Evolutionary conservation across 92 coral and sea anemone genomes (phyloP).

Genomic region (Porites cylindrica): DNA sequence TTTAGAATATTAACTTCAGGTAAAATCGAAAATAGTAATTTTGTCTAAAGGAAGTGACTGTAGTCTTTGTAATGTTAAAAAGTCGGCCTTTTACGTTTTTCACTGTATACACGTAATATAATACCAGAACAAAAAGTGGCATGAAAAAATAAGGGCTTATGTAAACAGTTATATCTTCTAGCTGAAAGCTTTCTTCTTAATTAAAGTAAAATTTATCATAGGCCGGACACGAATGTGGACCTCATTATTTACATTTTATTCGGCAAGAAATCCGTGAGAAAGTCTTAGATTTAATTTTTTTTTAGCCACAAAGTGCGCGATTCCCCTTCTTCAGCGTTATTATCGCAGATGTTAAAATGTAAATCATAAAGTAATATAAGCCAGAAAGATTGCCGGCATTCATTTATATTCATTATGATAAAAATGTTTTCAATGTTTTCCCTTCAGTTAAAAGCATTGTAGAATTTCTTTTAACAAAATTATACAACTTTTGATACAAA

Average conservation of each 20-base stretch:
- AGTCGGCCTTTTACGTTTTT: conserved; percentile 9
- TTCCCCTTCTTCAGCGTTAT: not conserved
- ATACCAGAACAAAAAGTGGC: conserved; percentile 13
- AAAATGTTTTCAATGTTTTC: not conserved
- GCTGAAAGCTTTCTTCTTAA: conserved; percentile 44
- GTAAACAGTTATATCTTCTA: conserved; percentile 48
- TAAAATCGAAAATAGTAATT: conserved; percentile 23
- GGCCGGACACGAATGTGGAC: conserved; percentile 14
- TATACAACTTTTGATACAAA: not conserved
- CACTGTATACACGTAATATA: conserved; percentile 32
- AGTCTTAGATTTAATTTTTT: not conserved
- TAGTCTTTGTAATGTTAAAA: conserved; percentile 25
- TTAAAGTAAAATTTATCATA: conserved; percentile 45
- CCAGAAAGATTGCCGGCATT: conserved; percentile 10
- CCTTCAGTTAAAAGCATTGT: not conserved
- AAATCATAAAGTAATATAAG: conserved; percentile 27
- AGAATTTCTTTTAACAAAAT: not conserved
- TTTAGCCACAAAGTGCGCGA: conserved; percentile 6
- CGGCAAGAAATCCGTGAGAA: not conserved
- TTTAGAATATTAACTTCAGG: conserved; percentile 7
- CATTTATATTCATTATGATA: conserved; percentile 4
- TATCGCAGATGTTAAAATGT: conserved; percentile 17
- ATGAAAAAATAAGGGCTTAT: conserved; percentile 28
- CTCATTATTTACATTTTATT: conserved; percentile 23
- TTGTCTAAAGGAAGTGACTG: conserved; percentile 13